Percentiles rank a stretch among this genome's conserved stretches.
Conservation (phyloP, 2,888 invertebrate genomes). For the Odontocolon sp. region DNA sequence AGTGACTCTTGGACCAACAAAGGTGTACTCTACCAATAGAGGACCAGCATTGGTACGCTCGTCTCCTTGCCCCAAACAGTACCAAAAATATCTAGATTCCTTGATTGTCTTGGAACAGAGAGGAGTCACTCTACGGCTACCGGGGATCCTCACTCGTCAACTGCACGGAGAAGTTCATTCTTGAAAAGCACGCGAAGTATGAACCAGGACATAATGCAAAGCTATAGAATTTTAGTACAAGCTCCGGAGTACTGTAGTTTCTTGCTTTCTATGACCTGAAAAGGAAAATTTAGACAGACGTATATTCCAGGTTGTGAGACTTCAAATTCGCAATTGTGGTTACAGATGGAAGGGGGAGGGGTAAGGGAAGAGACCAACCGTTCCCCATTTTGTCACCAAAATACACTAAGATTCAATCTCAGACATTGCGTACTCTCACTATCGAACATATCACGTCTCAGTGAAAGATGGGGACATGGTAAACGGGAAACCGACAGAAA, state of each 20-base stretch:
- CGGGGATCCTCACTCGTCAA: neutral
- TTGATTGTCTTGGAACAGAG: neutral
- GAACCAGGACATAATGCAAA: too few species aligned
- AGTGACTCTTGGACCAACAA: neutral
- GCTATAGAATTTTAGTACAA: neutral
- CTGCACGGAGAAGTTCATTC: neutral
- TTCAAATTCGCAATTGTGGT: slow-evolving; percentile 14
- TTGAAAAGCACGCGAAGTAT: neutral
- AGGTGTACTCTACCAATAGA: neutral
- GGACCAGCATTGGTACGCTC: neutral
- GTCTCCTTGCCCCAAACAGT: neutral
- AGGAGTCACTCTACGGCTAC: too few species aligned
- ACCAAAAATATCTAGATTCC: neutral
- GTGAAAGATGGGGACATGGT: too few species aligned
- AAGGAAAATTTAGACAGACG: neutral
- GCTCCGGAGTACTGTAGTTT: too few species aligned
- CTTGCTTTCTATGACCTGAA: too few species aligned
- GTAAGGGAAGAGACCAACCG: neutral
- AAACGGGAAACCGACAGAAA: neutral
- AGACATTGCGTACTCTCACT: slow-evolving; percentile 1
- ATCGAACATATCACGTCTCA: neutral
- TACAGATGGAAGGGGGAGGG: neutral
- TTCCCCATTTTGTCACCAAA: neutral
- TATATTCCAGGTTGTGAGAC: neutral
- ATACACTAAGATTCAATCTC: slow-evolving; percentile 15